Conservation (phyloP, 2,888 invertebrate species). For the Tinea trinotella region DNA sequence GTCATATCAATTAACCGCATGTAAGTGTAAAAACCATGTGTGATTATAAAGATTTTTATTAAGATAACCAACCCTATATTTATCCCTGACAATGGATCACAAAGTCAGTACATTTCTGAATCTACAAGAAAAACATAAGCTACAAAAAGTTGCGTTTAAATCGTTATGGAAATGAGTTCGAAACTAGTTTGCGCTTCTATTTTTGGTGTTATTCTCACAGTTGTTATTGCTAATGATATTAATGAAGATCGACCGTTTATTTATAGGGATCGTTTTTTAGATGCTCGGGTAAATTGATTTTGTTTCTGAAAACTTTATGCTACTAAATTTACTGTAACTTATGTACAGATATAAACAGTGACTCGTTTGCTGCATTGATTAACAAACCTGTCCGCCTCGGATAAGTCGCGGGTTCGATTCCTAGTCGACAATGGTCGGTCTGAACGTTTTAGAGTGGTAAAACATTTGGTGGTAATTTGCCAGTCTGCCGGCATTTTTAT, state of each 20-base stretch:
- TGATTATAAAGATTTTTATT: conserved; percentile 5
- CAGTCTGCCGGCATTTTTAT: too few relatives aligned
- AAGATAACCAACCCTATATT: conserved; percentile 11
- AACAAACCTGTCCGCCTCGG: too few relatives aligned
- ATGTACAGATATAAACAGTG: too few relatives aligned
- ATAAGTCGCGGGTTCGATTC: too few relatives aligned
- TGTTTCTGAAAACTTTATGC: too few relatives aligned
- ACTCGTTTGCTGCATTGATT: too few relatives aligned
- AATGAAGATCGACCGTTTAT: neutral
- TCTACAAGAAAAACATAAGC: neutral
- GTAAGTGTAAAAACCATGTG: conserved; percentile 8
- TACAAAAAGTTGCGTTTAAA: neutral
- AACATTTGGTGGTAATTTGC: too few relatives aligned
- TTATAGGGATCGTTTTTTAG: neutral
- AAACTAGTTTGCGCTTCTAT: neutral
- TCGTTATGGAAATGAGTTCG: neutral
- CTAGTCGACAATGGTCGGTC: too few relatives aligned
- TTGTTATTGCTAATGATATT: neutral
- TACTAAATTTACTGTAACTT: too few relatives aligned
- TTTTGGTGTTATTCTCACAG: neutral
- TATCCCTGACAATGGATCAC: neutral
- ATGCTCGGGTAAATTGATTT: neutral
- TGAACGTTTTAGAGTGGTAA: too few relatives aligned
- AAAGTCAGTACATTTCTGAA: neutral
- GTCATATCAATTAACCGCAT: conserved; percentile 2